Evolutionary conservation across 2,113 vertebrate genomes (phyloP), one percentile per base, ranked within the genome.

Genomic region (Triplophysa dalaica): DNA sequence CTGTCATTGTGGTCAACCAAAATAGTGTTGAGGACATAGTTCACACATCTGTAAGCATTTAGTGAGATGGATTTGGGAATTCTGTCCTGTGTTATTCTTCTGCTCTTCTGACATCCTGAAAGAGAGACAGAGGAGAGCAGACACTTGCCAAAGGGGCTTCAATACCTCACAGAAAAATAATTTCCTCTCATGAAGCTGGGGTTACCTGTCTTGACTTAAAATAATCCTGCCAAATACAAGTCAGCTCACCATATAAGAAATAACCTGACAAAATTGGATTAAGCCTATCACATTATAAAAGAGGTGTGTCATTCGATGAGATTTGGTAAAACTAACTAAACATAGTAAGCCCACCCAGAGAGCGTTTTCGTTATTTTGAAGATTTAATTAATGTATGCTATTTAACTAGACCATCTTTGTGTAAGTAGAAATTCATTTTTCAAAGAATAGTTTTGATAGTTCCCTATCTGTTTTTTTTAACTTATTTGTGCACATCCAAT

Each of bases 11-110:
- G 74, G 80, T 82, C 77, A 82, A 41, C 63, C n/a, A 12, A 77
- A 58, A 45, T 17, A 83, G 79, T 80, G 82, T 84, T 60, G 78
- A 79, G 77, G 75, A 81, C 81, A 80, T 63, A 80, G 68, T 75
- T 81, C 69, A 65, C 67, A 89, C 91, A 91, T 92, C 91, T 91
- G 91, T 68, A 88, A 91, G 84, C 72, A 84, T 80, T 92, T 92
- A 92, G 82, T 52, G 61, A 88, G 84, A 87, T 85, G 87, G 87
- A 88, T 88, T 80, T 88, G 81, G 73, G 79, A 85, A 74, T 87
- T 83, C 82, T 89, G 90, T 86, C 86, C 9, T 85, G 87, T 85
- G 79, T 83, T 82, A 66, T 72, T 83, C 80, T 65, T 77, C 77
- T 80, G 21, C 76, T 79, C 70, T 58, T 78, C 78, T 82, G 84